Evolutionary conservation across 2,888 invertebrate genomes (phyloP).

Genomic region (Dasysyrphus albostriatus): DNA sequence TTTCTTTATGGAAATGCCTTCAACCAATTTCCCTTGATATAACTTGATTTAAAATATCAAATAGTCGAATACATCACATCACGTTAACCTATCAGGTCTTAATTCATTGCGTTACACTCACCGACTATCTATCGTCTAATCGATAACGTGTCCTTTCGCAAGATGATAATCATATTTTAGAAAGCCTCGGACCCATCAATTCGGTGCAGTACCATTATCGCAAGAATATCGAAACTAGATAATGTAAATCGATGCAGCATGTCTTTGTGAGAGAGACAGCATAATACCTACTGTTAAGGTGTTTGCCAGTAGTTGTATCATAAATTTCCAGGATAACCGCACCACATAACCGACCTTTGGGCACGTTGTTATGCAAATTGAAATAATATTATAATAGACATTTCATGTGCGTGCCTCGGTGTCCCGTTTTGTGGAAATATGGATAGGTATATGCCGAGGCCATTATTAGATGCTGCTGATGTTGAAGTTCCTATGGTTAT

Average conservation of each 20-base stretch:
- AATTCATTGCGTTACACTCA: slow-evolving; percentile 11
- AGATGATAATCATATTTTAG: slow-evolving; percentile 55
- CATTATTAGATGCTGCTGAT: background rate
- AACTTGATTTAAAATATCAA: background rate
- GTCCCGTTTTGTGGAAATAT: slow-evolving; percentile 25
- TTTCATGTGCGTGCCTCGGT: slow-evolving; percentile 64
- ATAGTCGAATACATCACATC: background rate
- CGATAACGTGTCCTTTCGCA: slow-evolving; percentile 36
- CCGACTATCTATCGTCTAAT: slow-evolving; percentile 10
- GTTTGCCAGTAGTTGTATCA: slow-evolving; percentile 44
- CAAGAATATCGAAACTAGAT: slow-evolving; percentile 24
- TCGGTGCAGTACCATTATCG: slow-evolving; percentile 34
- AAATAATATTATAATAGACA: slow-evolving; percentile 74
- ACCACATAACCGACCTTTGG: slow-evolving; percentile 43
- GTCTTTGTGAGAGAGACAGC: slow-evolving; percentile 5
- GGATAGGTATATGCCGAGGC: slow-evolving; percentile 17
- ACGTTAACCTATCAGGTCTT: background rate
- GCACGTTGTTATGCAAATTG: slow-evolving; percentile 74
- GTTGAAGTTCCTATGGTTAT: background rate
- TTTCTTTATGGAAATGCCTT: background rate
- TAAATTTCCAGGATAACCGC: slow-evolving; percentile 43
- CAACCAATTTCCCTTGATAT: background rate
- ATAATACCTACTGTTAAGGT: slow-evolving; percentile 43
- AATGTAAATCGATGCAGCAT: background rate
- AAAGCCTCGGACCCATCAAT: slow-evolving; percentile 59